These are phyloP conservation scores for Tyrannus savana DNA, from an alignment of 2,113 vertebrate genomes.

Conservation along the genomic window DNA sequence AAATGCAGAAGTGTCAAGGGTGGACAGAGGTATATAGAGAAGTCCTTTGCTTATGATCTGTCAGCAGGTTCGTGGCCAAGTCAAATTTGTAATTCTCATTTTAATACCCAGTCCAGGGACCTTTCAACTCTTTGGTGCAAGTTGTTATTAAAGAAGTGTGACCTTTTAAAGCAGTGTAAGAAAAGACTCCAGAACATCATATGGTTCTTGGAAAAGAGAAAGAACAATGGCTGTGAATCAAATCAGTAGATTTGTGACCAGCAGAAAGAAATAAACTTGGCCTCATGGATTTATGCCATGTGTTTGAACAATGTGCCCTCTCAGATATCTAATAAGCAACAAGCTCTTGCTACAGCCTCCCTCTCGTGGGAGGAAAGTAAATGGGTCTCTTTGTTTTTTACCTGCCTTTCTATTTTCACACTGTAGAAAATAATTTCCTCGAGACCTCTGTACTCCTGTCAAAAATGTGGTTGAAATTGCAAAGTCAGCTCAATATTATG, in stretches of 20 bases:
- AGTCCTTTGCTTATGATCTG: neutral
- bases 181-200: neutral
- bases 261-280: neutral
- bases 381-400: slow-evolving; percentile 6
- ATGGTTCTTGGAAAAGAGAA: neutral
- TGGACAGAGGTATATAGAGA: neutral
- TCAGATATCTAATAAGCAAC: slow-evolving; percentile 6
- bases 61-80: neutral
- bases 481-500: neutral
- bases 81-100: neutral
- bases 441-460: neutral
- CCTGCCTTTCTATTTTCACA: slow-evolving; percentile 8
- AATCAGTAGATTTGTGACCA: neutral
- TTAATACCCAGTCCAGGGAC: neutral
- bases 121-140: neutral
- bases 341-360: neutral
- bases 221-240: neutral
- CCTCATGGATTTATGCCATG: neutral
- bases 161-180: neutral
- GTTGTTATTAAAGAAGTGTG: neutral
- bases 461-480: slow-evolving; percentile 2
- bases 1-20: neutral
- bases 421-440: slow-evolving; percentile 8
- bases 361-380: slow-evolving; percentile 1
- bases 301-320: neutral